Base-by-base conservation (phyloP, 2,113 vertebrate genomes). In the Catagonus wagneri region DNA sequence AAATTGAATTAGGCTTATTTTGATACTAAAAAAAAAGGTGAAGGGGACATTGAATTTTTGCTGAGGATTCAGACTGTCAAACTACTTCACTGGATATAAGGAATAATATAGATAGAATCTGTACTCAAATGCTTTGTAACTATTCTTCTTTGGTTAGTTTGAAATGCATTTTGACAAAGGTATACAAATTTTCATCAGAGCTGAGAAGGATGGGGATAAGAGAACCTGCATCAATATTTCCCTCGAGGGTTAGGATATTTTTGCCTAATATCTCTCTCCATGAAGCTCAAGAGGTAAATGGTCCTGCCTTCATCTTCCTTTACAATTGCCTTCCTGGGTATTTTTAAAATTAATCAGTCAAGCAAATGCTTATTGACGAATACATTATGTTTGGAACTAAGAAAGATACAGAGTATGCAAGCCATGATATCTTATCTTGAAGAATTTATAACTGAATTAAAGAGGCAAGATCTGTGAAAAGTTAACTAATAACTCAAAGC, bases 331-430 rank as follows among this genome's bases (percentile, higher is more conserved):
- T 96, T 95, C 86, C 63, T 96, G 93, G 29, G 83, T 93, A 95
- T 97, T 97, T 97, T 96, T 89, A 75, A 89, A 97, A 96, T 96
- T 97, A 97, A 96, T 97, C 93, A 93, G 87, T 94, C 89, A 94
- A 96, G 81, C 91, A 96, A 96, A 97, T 97, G 96, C 83, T 95
- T 96, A 96, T 96, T 97, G 96, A 93, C 71, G 74, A 94, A 95
- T 76, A 75, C 80, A 80, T 75, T 85, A 65, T 34, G 23, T 63
- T 75, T 56, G 17, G 44, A 27, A 54, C 63, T 71, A 52, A 83
- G 81, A 92, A 97, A 89, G 66, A 86, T 71, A 79, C 54, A 85
- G 95, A 95, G 81, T 83, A 20, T 89, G 87, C 25, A 91, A 96
- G 78, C 89, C 81, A 83, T 34, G 85, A 39, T 83, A 58, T 93